phyloP scores from a whole-genome alignment of 2,888 invertebrate species.

The Molanna angustata region DNA sequence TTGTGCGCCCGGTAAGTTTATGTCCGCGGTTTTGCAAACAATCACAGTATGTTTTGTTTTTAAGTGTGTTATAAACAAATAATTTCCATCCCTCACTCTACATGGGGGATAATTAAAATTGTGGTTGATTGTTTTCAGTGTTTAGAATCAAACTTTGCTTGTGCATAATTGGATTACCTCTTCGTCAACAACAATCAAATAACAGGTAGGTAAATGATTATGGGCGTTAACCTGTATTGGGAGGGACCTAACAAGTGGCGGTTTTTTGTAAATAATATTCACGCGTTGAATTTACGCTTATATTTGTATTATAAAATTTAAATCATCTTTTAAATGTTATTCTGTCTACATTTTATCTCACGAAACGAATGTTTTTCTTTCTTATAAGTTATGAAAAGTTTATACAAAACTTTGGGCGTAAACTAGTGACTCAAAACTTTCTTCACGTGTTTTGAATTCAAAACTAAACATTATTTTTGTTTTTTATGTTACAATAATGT shows the following conservation, averaged over 20 bases:
- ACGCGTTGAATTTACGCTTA: neutral
- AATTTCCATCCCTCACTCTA: neutral
- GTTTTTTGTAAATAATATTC: too few relatives aligned
- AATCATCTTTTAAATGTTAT: neutral
- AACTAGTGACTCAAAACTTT: slow-evolving; percentile 27
- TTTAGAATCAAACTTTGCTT: slow-evolving; percentile 9
- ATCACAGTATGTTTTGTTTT: slow-evolving; percentile 16
- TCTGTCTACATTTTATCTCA: slow-evolving; percentile 6
- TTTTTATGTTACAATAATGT: too few relatives aligned
- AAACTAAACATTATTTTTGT: too few relatives aligned
- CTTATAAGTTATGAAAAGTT: slow-evolving; percentile 20
- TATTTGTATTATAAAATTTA: neutral
- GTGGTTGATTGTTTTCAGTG: slow-evolving; percentile 11
- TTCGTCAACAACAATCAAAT: slow-evolving; percentile 26
- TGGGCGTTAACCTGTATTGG: slow-evolving; percentile 32
- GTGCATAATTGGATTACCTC: slow-evolving; percentile 25
- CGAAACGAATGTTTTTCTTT: neutral
- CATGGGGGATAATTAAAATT: slow-evolving; percentile 13
- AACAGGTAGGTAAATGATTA: slow-evolving; percentile 30
- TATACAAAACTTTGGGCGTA: slow-evolving; percentile 23
- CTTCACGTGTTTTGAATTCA: slow-evolving; percentile 23
- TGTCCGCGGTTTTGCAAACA: slow-evolving; percentile 9
- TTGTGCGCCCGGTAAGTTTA: slow-evolving; percentile 3
- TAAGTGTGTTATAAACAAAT: slow-evolving; percentile 7
- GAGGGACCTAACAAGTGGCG: slow-evolving; percentile 17